Percentiles rank a stretch among this genome's conserved stretches.
These are phyloP conservation scores for Scolopax mira DNA, from an alignment of 2,113 vertebrate species.

Conservation along the genomic window DNA sequence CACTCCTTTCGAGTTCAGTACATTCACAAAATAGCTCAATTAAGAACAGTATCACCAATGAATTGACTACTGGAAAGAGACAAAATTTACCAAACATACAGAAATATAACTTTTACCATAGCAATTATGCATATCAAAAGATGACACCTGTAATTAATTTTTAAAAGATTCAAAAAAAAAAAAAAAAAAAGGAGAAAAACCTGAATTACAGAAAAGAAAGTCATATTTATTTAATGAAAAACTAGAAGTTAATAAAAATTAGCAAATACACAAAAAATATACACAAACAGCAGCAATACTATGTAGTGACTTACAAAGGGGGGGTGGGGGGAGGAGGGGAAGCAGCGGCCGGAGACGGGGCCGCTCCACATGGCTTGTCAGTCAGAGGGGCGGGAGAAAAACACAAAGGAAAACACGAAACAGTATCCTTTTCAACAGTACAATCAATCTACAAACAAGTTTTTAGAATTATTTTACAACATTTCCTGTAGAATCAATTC, in stretches of 20 bases:
- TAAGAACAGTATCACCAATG: conserved; percentile 73
- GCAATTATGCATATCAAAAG: conserved; percentile 73
- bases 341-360: conserved; percentile 60
- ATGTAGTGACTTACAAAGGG: conserved; percentile 82
- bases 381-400: conserved; percentile 65
- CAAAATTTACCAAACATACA: conserved; percentile 67
- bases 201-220: conserved; percentile 95
- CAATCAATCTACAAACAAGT: conserved; percentile 95
- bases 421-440: conserved; percentile 81
- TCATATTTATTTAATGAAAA: conserved; percentile 99
- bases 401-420: conserved; percentile 68
- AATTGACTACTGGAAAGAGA: conserved; percentile 71
- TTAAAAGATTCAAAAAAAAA: conserved; percentile 70
- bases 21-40: conserved; percentile 68
- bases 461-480: conserved; percentile 93
- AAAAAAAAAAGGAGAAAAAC: conserved; percentile 57
- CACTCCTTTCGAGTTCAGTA: conserved; percentile 40
- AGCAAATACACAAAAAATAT: conserved; percentile 82
- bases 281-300: conserved; percentile 88
- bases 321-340: conserved; percentile 9
- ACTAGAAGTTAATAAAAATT: conserved; percentile 94
- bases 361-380: conserved; percentile 79
- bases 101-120: conserved; percentile 69
- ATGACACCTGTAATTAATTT: conserved; percentile 69
- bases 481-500: conserved; percentile 82